Conservation (phyloP, 2,113 vertebrate species). For the Amblyopsis rosae region DNA sequence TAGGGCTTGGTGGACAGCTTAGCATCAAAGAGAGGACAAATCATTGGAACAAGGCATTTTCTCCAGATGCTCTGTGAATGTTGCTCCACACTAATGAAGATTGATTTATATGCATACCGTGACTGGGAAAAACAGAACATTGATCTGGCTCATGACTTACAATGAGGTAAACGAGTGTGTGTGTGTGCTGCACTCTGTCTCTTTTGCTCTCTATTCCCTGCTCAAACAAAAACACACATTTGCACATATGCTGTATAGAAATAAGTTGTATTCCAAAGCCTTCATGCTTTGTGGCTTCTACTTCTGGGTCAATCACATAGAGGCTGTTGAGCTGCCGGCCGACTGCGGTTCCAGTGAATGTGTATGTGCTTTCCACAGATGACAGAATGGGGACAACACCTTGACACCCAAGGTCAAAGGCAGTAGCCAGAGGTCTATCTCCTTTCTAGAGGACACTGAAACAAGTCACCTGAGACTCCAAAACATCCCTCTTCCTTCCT, state of each 20-base stretch:
- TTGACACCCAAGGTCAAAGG: constrained; percentile 14
- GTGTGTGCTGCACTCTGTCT: constrained; percentile 4
- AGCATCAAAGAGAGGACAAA: constrained; percentile 46
- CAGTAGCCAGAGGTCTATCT: background rate
- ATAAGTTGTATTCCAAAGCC: constrained; percentile 6
- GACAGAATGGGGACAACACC: constrained; percentile 34
- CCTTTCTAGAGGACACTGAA: background rate
- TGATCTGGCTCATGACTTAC: constrained; percentile 29
- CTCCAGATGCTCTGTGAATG: constrained; percentile 22
- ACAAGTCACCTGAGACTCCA: background rate
- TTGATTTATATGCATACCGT: constrained; percentile 38
- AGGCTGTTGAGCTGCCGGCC: constrained; percentile 31
- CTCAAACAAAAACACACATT: constrained; percentile 15
- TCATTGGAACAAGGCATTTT: constrained; percentile 15
- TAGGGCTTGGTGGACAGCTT: constrained; percentile 34
- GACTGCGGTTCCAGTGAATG: constrained; percentile 11
- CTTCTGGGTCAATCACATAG: constrained; percentile 16
- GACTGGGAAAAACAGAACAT: constrained; percentile 37
- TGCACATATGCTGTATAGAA: constrained; percentile 7
- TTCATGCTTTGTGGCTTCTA: constrained; percentile 24
- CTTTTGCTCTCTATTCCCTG: constrained; percentile 1
- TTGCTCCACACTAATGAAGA: constrained; percentile 42
- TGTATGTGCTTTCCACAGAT: constrained; percentile 8
- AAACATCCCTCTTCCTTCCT: constrained; percentile 3
- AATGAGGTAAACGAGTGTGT: constrained; percentile 19